Conservation (phyloP, 2,797 vertebrate species). For the Meriones psammophilus region DNA sequence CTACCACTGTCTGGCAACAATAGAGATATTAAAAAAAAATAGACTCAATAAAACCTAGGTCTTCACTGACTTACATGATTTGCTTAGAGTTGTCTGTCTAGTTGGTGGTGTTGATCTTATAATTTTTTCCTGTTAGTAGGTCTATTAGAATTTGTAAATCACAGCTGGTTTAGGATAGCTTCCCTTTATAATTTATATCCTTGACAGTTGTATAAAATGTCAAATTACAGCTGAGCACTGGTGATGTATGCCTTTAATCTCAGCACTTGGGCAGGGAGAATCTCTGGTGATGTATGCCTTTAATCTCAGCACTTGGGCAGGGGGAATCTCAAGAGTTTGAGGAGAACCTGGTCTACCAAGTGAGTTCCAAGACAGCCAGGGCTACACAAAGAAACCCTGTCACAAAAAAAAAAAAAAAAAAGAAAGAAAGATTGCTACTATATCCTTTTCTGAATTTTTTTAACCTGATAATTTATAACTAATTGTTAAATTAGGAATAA, state of each 20-base stretch:
- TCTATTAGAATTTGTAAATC: neutral
- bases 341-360: too few species aligned
- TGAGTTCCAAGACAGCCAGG: too few species aligned
- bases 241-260: too few species aligned
- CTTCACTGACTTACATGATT: neutral
- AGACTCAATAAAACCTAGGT: neutral
- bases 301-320: too few species aligned
- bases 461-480: neutral
- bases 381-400: too few species aligned
- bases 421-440: neutral
- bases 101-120: neutral
- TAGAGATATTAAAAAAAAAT: neutral
- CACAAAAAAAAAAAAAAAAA: too few species aligned
- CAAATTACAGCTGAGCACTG: neutral
- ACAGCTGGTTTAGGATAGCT: neutral
- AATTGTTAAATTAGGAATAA: slow-evolving; percentile 32
- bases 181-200: neutral
- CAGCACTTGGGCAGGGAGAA: too few species aligned
- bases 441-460: neutral
- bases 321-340: too few species aligned
- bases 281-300: too few species aligned
- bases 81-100: neutral
- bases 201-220: neutral
- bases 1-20: neutral
- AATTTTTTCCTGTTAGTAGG: neutral